These are phyloP conservation scores for Halcyon smyrnensis DNA, from an alignment of 2,797 vertebrate genomes.

Conservation along the genomic window DNA sequence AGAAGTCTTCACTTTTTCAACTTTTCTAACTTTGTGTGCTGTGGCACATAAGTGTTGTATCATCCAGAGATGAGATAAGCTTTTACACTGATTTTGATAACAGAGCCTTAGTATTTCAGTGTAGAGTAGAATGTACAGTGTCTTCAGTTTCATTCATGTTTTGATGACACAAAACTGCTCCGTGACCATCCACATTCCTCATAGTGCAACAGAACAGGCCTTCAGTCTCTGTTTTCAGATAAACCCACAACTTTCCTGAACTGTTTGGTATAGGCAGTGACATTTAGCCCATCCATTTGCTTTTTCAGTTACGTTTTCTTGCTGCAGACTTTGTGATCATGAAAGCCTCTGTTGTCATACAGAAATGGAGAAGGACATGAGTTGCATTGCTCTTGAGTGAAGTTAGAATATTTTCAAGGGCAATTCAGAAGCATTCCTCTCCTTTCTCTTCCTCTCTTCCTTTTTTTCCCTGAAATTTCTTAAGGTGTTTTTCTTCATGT, in stretches of 20 bases:
- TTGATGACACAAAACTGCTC: neutral
- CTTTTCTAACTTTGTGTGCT: neutral
- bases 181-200: neutral
- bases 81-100: neutral
- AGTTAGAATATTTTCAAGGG: neutral
- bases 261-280: constrained; percentile 35
- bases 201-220: neutral
- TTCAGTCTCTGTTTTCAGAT: neutral
- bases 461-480: neutral
- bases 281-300: constrained; percentile 24
- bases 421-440: neutral
- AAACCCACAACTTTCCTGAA: neutral
- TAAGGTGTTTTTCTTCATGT: neutral
- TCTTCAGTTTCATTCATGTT: neutral
- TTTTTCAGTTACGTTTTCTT: neutral
- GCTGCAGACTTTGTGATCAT: neutral
- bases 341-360: neutral
- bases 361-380: neutral
- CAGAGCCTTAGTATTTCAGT: neutral
- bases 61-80: neutral
- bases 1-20: neutral
- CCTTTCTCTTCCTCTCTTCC: neutral
- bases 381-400: neutral
- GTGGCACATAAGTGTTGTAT: neutral
- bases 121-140: neutral